Evolutionary conservation across 2,888 invertebrate genomes (phyloP).

Genomic region (Ametastegia equiseti): DNA sequence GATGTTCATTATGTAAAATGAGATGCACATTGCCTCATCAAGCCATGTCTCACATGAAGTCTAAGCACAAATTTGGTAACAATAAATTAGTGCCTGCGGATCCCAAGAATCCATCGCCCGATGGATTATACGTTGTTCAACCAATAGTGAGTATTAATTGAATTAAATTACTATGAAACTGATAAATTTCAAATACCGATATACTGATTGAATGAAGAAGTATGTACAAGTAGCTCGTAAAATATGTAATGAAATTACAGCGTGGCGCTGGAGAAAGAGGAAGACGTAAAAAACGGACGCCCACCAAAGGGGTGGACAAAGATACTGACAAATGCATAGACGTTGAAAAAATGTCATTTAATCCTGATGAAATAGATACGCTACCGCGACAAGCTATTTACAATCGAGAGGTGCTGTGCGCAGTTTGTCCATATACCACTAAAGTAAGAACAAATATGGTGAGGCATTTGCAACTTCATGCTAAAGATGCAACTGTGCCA

Average conservation of each 20-base stretch:
- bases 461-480: conserved; percentile 84
- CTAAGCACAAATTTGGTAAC: conserved; percentile 76
- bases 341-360: conserved; percentile 71
- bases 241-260: not conserved
- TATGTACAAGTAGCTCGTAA: not conserved
- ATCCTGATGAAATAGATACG: conserved; percentile 81
- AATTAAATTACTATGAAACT: not conserved
- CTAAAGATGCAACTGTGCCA: conserved; percentile 80
- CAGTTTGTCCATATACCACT: conserved; percentile 83
- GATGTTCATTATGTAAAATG: conserved; percentile 80
- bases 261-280: conserved; percentile 60
- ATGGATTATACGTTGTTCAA: conserved; percentile 77
- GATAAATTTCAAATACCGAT: not conserved
- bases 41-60: conserved; percentile 77
- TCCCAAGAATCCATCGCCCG: conserved; percentile 75
- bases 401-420: conserved; percentile 80
- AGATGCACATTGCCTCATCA: conserved; percentile 67
- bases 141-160: conserved; percentile 69
- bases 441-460: conserved; percentile 86
- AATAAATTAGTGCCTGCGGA: conserved; percentile 76
- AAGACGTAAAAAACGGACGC: conserved; percentile 64
- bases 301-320: conserved; percentile 59
- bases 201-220: not conserved
- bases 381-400: conserved; percentile 84
- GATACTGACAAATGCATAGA: conserved; percentile 53